Evolutionary conservation across 2,797 vertebrate genomes (phyloP).

Genomic region (Coranthus polyacanthus): DNA sequence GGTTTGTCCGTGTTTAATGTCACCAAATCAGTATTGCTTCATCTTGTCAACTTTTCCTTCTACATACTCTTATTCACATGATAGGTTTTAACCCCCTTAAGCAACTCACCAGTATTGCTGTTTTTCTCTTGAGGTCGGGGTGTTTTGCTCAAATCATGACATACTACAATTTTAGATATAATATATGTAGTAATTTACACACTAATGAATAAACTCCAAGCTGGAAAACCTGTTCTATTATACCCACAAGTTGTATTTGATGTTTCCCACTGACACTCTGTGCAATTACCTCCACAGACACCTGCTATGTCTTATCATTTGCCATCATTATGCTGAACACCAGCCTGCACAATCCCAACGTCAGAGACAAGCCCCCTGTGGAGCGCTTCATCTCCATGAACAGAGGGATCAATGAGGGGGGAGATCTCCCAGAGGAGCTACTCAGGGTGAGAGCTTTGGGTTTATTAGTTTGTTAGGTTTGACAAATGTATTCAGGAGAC

Average conservation of each 20-base stretch:
- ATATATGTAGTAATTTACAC: not conserved
- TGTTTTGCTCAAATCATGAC: too few species aligned
- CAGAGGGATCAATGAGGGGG: constrained; percentile 94
- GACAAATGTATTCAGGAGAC: constrained; percentile 17
- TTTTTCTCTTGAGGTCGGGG: too few species aligned
- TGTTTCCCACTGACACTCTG: constrained; percentile 22
- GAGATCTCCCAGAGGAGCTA: constrained; percentile 95
- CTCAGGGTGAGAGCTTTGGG: constrained; percentile 87
- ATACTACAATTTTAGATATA: not conserved
- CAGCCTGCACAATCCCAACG: constrained; percentile 95
- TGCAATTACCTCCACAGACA: constrained; percentile 86
- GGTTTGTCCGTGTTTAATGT: too few species aligned
- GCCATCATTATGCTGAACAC: constrained; percentile 99
- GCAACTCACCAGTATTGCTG: too few species aligned
- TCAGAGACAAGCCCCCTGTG: constrained; percentile 92
- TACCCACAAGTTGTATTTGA: not conserved
- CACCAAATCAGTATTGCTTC: too few species aligned
- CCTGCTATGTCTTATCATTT: constrained; percentile 96
- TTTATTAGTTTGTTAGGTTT: constrained; percentile 40
- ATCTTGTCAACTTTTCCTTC: too few species aligned
- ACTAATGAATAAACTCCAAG: not conserved
- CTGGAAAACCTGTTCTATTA: not conserved
- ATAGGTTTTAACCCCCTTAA: too few species aligned
- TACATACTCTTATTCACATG: too few species aligned
- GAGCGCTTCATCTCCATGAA: constrained; percentile 97